Evolutionary conservation across 2,797 vertebrate species (phyloP), one percentile per base, ranked within the genome.

Genomic region (Sebastes vulpes): DNA sequence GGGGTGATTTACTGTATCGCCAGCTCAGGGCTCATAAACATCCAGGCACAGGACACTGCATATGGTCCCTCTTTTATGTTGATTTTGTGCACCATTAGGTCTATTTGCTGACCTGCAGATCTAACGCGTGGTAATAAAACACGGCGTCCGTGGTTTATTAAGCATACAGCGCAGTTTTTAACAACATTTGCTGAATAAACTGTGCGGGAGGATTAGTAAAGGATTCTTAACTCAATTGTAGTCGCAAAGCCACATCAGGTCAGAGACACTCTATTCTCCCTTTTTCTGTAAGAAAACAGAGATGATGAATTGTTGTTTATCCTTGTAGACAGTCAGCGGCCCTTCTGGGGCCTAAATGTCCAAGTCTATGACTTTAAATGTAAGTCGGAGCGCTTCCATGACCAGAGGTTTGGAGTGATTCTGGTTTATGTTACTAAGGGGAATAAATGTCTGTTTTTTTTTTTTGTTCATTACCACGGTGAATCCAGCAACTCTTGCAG

Each of bases 41-140:
- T 87, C 77, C 65, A 71, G 65, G 74, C 88, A 79, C 69, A 87
- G 85, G 88, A 93, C 85, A 65, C 79, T 86, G 86, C 92, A 94
- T 92, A 94, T 91, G 91, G 75, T 88, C 70, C 71, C 77, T 67
- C 86, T 92, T 94, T 92, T 83, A 87, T 92, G 89, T 93, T 92
- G 90, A 93, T 94, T 93, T 92, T 93, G 84, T 92, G 88, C 92
- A 89, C 92, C 93, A 95, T 93, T 91, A 92, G 84, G 74, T 88
- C 90, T 77, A 90, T 91, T 95, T 91, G 87, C 92, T 94, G 94
- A 94, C 91, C 91, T 91, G 90, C 90, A 91, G 85, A 91, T 91
- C 77, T 71, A 87, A 81, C 56, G 65, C 26, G 66, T 8, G 21
- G 88, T 68, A 74, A 92, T 95, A 92, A 91, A 92, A 90, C 69